phyloP scores from a whole-genome alignment of 2,113 vertebrate genomes.

The Orcinus orca region DNA sequence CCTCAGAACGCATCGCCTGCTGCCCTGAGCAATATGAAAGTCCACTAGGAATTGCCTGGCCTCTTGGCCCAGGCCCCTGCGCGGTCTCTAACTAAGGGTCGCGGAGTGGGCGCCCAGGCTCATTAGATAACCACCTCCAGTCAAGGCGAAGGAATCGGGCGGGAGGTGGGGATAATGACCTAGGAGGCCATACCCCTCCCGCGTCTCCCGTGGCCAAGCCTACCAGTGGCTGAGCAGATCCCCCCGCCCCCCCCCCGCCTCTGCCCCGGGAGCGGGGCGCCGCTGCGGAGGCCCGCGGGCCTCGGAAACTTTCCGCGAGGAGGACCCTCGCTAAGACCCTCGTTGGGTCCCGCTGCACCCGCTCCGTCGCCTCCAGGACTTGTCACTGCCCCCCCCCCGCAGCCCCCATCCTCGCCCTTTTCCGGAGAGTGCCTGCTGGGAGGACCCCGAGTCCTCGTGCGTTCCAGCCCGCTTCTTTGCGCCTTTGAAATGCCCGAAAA shows the following conservation, averaged over 20 bases:
- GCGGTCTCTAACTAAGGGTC: not conserved
- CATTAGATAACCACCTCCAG: not conserved
- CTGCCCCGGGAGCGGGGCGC: not conserved
- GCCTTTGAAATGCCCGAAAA: not conserved
- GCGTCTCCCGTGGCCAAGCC: not conserved
- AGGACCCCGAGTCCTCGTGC: not conserved
- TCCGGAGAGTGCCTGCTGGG: not conserved
- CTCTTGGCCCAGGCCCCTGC: not conserved
- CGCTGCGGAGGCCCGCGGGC: not conserved
- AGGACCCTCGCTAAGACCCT: not conserved
- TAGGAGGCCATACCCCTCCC: slow-evolving; percentile 43
- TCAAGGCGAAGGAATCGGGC: not conserved
- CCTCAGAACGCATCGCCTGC: not conserved
- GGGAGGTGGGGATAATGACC: not conserved
- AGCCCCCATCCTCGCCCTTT: not conserved
- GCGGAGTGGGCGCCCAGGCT: slow-evolving; percentile 41
- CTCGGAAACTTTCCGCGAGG: not conserved
- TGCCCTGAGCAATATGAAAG: not conserved
- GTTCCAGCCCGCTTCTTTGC: not conserved
- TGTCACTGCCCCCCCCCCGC: slow-evolving; percentile 4
- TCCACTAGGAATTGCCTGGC: not conserved
- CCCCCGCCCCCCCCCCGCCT: not conserved
- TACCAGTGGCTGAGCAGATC: not conserved
- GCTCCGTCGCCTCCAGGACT: not conserved
- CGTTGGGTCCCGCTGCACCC: not conserved